Evolutionary conservation across 2,888 invertebrate species (phyloP), one percentile per base, ranked within the genome.

Genomic region (Patella ulyssiponensis): DNA sequence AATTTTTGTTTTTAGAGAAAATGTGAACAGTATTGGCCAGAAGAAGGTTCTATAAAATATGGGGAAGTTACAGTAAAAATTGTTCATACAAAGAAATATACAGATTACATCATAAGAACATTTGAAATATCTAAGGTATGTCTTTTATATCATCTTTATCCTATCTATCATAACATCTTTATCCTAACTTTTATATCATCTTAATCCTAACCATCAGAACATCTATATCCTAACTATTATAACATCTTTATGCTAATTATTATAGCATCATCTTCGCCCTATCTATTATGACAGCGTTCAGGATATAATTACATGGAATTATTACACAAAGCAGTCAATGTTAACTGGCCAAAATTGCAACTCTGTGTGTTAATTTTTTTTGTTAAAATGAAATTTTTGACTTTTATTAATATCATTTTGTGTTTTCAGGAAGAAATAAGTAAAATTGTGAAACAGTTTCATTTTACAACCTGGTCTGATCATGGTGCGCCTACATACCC

Each of bases 1-100:
- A 23, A 71, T 69, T 27, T 54, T 20, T 71, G 20, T 70, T 80
- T 80, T 14, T 83, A 89, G 89, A 89, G 87, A 85, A 89, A 89
- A 78, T 89, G 89, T 87, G 89, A 89, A 79, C 88, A 88, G 82
- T 89, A 89, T 76, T 89, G 89, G 89, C 88, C 89, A 9, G 84
- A 85, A 73, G 88, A 87, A 53, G 89, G 88, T 15, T 85, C 81
- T 53, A 79, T 78, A 69, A 84, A 85, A 74, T 88, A 88, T 74
- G 88, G 89, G 7, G 88, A 88, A 52, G 81, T 88, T 9, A 84
- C 81, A 1, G 88, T 88, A 9, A 85, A 87, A 72, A 82, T 85
- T 11, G 79, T 88, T 33, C 86, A 87, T 71, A 85, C 85, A 1
- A 85, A 85, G 9, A 86, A 87, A 75, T 88, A 87, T 78, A 88